Evolutionary conservation across 2,113 vertebrate species (phyloP).

Genomic region (Chaetodon auriga): DNA sequence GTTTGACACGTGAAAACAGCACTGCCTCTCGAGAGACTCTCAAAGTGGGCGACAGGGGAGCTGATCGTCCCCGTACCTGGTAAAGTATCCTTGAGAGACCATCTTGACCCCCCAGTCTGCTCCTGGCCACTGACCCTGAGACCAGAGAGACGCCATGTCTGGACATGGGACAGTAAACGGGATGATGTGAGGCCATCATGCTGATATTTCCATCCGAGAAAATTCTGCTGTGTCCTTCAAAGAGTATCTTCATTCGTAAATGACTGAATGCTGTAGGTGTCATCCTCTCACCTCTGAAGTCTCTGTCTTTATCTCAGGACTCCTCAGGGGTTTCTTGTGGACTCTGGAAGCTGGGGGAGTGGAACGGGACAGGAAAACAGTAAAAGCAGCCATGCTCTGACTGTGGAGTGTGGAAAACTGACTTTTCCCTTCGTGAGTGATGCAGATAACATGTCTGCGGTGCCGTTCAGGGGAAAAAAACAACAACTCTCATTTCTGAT

Average conservation of each 20-base stretch:
- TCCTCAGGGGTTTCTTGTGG: conserved; percentile 22
- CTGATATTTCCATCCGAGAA: neutral
- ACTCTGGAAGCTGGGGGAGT: conserved; percentile 3
- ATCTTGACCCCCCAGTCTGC: neutral
- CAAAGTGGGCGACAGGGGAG: neutral
- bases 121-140: neutral
- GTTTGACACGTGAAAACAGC: neutral
- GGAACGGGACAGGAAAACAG: conserved; percentile 44
- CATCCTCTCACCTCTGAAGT: conserved; percentile 11
- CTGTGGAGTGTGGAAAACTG: neutral
- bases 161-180: neutral
- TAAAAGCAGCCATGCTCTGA: conserved; percentile 1
- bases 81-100: neutral
- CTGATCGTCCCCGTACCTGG: neutral
- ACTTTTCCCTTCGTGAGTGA: neutral
- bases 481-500: neutral
- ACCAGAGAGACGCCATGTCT: neutral
- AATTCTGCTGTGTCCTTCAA: neutral
- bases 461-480: neutral
- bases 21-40: neutral
- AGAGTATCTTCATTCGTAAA: neutral
- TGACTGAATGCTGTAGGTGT: neutral
- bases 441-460: neutral
- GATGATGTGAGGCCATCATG: neutral
- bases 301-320: neutral